Percentiles rank a stretch among this genome's conserved stretches.
Conservation (phyloP, 2,888 invertebrate species). For the Sminthurides aquaticus region DNA sequence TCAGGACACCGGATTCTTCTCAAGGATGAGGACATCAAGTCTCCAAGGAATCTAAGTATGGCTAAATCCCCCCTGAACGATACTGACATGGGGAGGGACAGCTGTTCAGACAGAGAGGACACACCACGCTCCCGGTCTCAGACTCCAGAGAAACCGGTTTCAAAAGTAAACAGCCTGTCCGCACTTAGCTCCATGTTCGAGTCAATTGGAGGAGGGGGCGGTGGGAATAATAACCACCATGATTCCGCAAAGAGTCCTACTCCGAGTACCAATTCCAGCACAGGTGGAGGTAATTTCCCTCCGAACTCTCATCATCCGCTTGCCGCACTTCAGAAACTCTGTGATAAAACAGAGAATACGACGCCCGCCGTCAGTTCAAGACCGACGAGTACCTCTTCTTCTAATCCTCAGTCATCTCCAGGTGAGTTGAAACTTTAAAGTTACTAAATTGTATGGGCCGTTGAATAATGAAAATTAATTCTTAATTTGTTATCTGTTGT, state of each 20-base stretch:
- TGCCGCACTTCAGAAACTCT: slow-evolving; percentile 88
- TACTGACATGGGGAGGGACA: not conserved
- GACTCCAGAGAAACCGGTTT: slow-evolving; percentile 24
- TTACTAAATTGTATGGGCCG: not conserved
- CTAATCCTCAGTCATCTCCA: slow-evolving; percentile 39
- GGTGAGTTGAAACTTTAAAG: slow-evolving; percentile 19
- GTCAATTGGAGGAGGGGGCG: slow-evolving; percentile 59
- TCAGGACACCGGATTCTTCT: slow-evolving; percentile 47
- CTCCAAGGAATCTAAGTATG: slow-evolving; percentile 51
- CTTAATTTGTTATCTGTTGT: not conserved
- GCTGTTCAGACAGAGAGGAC: slow-evolving; percentile 16
- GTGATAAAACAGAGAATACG: slow-evolving; percentile 85
- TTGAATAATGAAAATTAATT: not conserved
- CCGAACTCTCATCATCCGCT: slow-evolving; percentile 64
- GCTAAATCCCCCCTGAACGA: slow-evolving; percentile 10
- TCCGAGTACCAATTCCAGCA: slow-evolving; percentile 44
- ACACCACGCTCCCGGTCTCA: slow-evolving; percentile 52
- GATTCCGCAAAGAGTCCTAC: slow-evolving; percentile 19
- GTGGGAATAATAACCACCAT: slow-evolving; percentile 45
- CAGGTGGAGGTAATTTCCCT: slow-evolving; percentile 48
- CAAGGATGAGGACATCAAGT: slow-evolving; percentile 57
- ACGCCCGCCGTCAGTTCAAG: slow-evolving; percentile 51
- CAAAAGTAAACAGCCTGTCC: slow-evolving; percentile 58
- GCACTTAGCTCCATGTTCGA: slow-evolving; percentile 87
- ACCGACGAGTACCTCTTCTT: slow-evolving; percentile 46